Conservation (phyloP, 2,888 invertebrate genomes). For the Drosophila atroscutellata region DNA sequence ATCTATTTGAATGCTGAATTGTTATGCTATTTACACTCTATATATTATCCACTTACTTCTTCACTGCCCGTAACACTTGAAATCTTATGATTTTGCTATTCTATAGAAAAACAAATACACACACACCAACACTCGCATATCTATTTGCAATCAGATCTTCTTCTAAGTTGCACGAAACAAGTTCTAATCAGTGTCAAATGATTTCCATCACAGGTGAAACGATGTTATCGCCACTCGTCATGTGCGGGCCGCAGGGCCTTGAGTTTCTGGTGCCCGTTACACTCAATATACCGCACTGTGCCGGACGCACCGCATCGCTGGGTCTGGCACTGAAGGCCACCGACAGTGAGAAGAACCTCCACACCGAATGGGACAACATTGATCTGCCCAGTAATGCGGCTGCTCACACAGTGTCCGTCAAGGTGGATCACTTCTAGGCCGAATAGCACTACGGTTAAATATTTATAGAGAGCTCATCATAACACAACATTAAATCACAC, state of each 20-base stretch:
- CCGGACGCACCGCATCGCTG: constrained; percentile 91
- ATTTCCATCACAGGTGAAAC: constrained; percentile 90
- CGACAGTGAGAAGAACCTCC: constrained; percentile 92
- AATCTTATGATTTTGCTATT: constrained; percentile 10
- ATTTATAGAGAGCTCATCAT: constrained; percentile 35
- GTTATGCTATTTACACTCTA: constrained; percentile 10
- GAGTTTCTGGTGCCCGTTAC: constrained; percentile 96
- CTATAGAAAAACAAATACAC: constrained; percentile 23
- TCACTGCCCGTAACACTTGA: constrained; percentile 26
- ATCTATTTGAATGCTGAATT: neutral
- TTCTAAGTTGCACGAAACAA: neutral
- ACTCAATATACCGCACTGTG: constrained; percentile 94
- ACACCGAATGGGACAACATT: constrained; percentile 94
- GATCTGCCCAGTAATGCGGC: constrained; percentile 93
- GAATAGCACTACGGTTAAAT: constrained; percentile 28
- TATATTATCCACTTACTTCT: constrained; percentile 1
- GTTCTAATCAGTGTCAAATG: constrained; percentile 15
- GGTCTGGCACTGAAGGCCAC: constrained; percentile 92
- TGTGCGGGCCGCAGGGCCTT: constrained; percentile 98
- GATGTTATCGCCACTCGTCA: constrained; percentile 96
- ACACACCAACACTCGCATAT: constrained; percentile 38
- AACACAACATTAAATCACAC: neutral
- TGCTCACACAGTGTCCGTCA: constrained; percentile 94
- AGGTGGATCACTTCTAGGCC: constrained; percentile 94
- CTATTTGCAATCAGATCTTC: constrained; percentile 10